phyloP scores from a whole-genome alignment of 2,797 vertebrate species.

The Margarornis squamiger region DNA sequence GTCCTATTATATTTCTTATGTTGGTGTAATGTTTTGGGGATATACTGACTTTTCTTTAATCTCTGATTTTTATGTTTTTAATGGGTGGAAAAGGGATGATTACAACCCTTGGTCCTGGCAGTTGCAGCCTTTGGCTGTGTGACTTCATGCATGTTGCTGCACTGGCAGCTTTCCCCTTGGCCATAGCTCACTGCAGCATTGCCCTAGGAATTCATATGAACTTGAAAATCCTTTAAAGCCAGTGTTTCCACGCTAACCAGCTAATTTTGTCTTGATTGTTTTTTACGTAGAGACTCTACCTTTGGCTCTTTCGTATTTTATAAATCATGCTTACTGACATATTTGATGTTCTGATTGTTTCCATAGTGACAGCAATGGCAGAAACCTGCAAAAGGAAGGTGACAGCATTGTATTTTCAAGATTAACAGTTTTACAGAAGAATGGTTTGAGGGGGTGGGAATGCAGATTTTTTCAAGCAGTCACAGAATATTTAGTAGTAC shows the following conservation, averaged over 20 bases:
- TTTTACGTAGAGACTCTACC: background rate
- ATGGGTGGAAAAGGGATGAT: background rate
- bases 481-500: background rate
- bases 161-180: background rate
- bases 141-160: background rate
- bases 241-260: background rate
- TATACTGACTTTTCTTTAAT: background rate
- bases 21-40: background rate
- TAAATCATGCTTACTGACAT: constrained; percentile 19
- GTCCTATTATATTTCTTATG: background rate
- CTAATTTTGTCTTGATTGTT: constrained; percentile 27
- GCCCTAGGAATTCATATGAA: background rate
- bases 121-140: constrained; percentile 11
- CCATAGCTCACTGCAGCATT: background rate
- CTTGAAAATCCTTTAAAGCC: constrained; percentile 3
- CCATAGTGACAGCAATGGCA: constrained; percentile 58
- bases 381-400: constrained; percentile 29
- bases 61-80: background rate
- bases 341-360: constrained; percentile 52
- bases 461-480: background rate
- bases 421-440: constrained; percentile 20
- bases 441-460: background rate
- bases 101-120: background rate
- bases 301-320: background rate
- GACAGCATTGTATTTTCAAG: constrained; percentile 35